Conservation (phyloP, 2,888 invertebrate species). For the Lasiommata megera region DNA sequence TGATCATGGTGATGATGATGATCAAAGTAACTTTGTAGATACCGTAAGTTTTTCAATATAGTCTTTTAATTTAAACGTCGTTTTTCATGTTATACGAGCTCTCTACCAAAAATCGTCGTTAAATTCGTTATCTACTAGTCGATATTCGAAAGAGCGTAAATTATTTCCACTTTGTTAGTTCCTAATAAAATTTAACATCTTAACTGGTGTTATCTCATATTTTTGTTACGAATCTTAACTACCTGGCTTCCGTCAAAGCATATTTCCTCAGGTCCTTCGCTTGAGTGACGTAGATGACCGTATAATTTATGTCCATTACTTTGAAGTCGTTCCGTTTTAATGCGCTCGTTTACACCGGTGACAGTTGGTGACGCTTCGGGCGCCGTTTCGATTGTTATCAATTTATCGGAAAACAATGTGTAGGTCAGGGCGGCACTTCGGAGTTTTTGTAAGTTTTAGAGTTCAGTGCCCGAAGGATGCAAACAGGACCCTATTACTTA, state of each 20-base stretch:
- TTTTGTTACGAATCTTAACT: slow-evolving; percentile 77
- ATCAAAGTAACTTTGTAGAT: too few species aligned
- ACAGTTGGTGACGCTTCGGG: slow-evolving; percentile 71
- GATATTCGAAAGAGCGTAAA: slow-evolving; percentile 62
- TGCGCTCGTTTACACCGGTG: slow-evolving; percentile 70
- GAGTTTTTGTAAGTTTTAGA: slow-evolving; percentile 5
- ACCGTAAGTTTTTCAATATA: not conserved
- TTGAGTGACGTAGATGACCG: slow-evolving; percentile 74
- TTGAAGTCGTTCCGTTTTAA: slow-evolving; percentile 68
- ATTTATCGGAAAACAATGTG: slow-evolving; percentile 45
- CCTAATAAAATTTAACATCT: slow-evolving; percentile 77
- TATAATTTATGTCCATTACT: slow-evolving; percentile 77
- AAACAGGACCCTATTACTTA: too few species aligned
- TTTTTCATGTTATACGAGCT: slow-evolving; percentile 16
- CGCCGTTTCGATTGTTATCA: slow-evolving; percentile 76
- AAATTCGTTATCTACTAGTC: slow-evolving; percentile 24
- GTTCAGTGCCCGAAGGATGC: too few species aligned
- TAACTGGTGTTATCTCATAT: slow-evolving; percentile 74
- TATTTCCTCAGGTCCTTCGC: slow-evolving; percentile 60
- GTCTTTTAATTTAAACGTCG: slow-evolving; percentile 18
- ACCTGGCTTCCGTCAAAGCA: slow-evolving; percentile 76
- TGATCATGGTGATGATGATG: too few species aligned
- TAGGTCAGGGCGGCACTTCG: slow-evolving; percentile 44
- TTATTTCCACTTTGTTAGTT: slow-evolving; percentile 71
- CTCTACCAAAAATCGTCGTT: slow-evolving; percentile 24